Percentiles rank a stretch among this genome's conserved stretches.
Evolutionary conservation across 64 coral and sea anemone species (phyloP).

Genomic region (Stichodactyla mertensii): DNA sequence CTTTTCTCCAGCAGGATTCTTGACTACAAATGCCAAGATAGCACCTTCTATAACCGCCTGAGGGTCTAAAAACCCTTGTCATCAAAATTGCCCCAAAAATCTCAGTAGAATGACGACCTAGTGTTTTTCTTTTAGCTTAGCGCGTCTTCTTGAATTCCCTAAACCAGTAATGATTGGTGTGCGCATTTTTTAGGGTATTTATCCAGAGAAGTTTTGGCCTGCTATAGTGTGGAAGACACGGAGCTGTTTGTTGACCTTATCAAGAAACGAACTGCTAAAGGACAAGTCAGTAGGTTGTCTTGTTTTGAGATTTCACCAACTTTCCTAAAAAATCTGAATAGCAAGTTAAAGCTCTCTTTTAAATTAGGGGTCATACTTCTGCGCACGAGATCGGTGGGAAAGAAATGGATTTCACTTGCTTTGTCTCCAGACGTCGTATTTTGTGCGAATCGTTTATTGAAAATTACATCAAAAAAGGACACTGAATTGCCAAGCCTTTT

Average conservation of each 20-base stretch:
- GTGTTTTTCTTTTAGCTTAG: background rate
- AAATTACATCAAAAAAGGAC: background rate
- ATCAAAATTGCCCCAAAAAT: background rate
- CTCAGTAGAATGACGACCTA: background rate
- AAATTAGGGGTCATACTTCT: background rate
- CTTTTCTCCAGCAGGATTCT: background rate
- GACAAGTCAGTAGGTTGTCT: slow-evolving; percentile 8
- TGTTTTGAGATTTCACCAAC: background rate
- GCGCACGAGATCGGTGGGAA: background rate
- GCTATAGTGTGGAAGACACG: background rate
- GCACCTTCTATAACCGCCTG: background rate
- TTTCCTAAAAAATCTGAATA: background rate
- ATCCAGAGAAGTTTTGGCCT: background rate
- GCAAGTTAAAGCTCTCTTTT: background rate
- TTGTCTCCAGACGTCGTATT: no score
- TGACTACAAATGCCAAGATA: slow-evolving; percentile 17
- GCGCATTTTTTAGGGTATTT: background rate
- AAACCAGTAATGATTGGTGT: background rate
- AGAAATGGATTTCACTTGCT: background rate
- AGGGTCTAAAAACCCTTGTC: slow-evolving; percentile 5
- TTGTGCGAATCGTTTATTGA: background rate
- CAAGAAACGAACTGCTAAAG: background rate
- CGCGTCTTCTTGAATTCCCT: background rate
- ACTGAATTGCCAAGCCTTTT: background rate
- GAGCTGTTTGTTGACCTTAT: slow-evolving; percentile 5